phyloP scores from a whole-genome alignment of 2,797 vertebrate species.

The Thaleichthys pacificus region DNA sequence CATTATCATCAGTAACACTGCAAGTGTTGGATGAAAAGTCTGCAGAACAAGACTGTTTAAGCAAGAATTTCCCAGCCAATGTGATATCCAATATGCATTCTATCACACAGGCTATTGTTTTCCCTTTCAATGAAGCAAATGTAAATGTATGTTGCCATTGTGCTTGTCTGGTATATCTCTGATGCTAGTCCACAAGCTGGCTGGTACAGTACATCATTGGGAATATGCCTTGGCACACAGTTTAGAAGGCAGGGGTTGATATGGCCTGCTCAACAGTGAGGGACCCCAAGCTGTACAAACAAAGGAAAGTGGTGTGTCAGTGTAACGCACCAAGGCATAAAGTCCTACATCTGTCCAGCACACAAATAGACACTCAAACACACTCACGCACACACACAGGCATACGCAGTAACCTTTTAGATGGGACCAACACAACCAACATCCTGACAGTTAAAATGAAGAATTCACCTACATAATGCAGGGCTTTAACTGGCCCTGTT shows the following conservation, averaged over 20 bases:
- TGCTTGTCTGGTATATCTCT: neutral
- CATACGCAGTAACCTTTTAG: constrained; percentile 8
- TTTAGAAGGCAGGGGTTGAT: neutral
- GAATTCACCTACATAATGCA: neutral
- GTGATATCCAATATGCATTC: neutral
- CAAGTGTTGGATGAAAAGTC: neutral
- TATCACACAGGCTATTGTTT: neutral
- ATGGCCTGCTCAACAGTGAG: constrained; percentile 15
- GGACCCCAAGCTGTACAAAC: constrained; percentile 59
- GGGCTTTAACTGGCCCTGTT: neutral
- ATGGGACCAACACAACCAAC: neutral
- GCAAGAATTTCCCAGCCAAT: neutral
- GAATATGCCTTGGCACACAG: neutral
- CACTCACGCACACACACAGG: constrained; percentile 5
- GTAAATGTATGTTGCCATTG: neutral
- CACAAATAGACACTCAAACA: constrained; percentile 6
- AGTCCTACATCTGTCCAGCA: constrained; percentile 40
- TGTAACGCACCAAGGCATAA: constrained; percentile 33
- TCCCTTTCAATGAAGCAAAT: neutral
- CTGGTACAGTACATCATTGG: neutral
- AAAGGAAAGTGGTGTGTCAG: constrained; percentile 47
- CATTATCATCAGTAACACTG: too few species aligned
- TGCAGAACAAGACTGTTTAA: neutral
- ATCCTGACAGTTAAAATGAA: neutral
- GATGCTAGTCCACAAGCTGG: neutral